Evolutionary conservation across 2,888 invertebrate genomes (phyloP), one percentile per base, ranked within the genome.

Genomic region (Hydroisotoma schaefferi): DNA sequence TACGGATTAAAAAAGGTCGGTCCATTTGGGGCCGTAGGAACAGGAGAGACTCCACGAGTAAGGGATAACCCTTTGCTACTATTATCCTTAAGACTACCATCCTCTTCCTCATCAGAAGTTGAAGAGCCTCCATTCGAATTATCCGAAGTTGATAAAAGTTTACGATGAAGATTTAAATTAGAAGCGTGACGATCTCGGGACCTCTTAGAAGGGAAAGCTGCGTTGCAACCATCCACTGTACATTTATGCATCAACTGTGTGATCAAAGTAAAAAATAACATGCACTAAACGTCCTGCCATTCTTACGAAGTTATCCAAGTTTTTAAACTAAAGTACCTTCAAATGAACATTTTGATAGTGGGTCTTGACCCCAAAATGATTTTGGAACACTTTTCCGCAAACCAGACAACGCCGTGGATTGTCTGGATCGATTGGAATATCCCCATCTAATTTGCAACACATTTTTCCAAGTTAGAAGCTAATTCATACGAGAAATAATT

Each of bases 331-430:
- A 43, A 43, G 6, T 33, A 71, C 71, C 69, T 95, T 95, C 55
- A 95, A 84, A 78, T 97, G 95, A 10, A 92, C 90, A 77, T 91
- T 94, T 80, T 94, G 94, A 77, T 93, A 95, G 77, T 97, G 97
- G 1, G 90, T 90, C 78, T 94, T 94, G 25, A 94, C 86, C 52
- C 90, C 88, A 76, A 93, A 94, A 74, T 91, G 88, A 75, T 93
- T 95, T 77, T 90, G 92, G 78, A 94, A 95, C 74, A 89, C 83
- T 78, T 94, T 93, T 6, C 90, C 91, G 77, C 97, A 97, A 29
- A 90, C 90, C 2, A 90, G 86, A 78, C 95, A 97, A 73, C 88
- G 85, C 37, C 90, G 81, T 0, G 94, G 94, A 77, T 94, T 93
- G 71, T 94, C 93, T 75, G 88, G 87, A 76, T 94, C 93, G 59